A percentile compares a stretch with the other conserved stretches of the same genome.
Conservation (phyloP, 2,888 invertebrate species). For the Cactoblastis cactorum region DNA sequence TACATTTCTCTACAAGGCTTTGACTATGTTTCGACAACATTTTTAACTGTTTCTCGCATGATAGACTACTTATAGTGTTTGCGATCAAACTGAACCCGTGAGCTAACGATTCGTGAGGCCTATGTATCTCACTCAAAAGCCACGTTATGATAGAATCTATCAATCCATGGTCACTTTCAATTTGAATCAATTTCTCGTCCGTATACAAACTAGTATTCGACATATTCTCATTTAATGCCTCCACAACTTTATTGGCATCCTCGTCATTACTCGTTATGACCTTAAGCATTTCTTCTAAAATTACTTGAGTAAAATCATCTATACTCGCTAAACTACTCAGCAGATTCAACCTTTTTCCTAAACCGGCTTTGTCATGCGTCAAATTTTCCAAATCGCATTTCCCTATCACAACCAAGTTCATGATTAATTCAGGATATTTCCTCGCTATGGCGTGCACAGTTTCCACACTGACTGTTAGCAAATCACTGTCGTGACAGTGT, state of each 20-base stretch:
- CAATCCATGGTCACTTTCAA: slow-evolving; percentile 66
- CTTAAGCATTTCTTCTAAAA: slow-evolving; percentile 64
- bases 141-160: slow-evolving; percentile 58
- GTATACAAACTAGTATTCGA: slow-evolving; percentile 54
- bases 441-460: slow-evolving; percentile 75
- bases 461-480: slow-evolving; percentile 63
- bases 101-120: slow-evolving; percentile 36
- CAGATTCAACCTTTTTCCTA: slow-evolving; percentile 62
- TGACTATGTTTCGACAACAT: slow-evolving; percentile 46
- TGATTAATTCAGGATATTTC: slow-evolving; percentile 75
- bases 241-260: slow-evolving; percentile 50
- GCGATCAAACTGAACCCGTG: slow-evolving; percentile 55
- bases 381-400: slow-evolving; percentile 59
- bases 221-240: slow-evolving; percentile 52
- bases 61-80: slow-evolving; percentile 54
- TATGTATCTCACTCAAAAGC: slow-evolving; percentile 50
- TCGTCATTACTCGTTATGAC: slow-evolving; percentile 42
- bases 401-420: slow-evolving; percentile 66
- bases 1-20: slow-evolving; percentile 43
- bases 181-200: slow-evolving; percentile 53
- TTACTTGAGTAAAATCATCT: slow-evolving; percentile 67
- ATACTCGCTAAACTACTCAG: slow-evolving; percentile 67
- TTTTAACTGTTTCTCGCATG: slow-evolving; percentile 47
- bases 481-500: slow-evolving; percentile 53
- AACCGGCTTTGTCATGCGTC: slow-evolving; percentile 41